A percentile compares a stretch with the other conserved stretches of the same genome.
These are phyloP conservation scores for Pteruthius melanotis DNA, from an alignment of 2,113 vertebrate genomes.

Conservation along the genomic window DNA sequence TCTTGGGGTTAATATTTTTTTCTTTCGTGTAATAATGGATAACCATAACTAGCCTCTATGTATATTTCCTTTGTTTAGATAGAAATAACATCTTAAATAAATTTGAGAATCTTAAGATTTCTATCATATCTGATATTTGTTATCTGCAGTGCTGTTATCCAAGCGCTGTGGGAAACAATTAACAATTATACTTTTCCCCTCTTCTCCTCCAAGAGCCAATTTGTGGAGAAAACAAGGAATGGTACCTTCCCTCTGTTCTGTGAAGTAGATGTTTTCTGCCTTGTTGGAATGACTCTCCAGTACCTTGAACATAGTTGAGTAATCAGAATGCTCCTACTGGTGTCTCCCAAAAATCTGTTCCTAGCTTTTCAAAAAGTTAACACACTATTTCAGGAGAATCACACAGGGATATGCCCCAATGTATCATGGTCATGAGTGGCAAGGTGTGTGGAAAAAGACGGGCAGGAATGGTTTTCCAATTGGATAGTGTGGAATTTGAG, in stretches of 20 bases:
- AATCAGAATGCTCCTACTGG: not conserved
- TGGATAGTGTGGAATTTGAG: no score
- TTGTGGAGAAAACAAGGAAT: not conserved
- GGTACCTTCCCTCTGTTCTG: not conserved
- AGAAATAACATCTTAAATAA: not conserved
- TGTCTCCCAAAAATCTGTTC: not conserved
- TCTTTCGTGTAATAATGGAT: not conserved
- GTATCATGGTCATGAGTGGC: not conserved
- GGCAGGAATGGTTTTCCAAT: not conserved
- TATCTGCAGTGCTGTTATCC: not conserved
- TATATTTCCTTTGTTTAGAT: not conserved
- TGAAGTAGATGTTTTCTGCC: not conserved
- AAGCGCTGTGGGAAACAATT: fast-evolving
- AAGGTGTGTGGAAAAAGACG: not conserved
- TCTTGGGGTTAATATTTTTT: not conserved
- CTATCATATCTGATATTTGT: not conserved
- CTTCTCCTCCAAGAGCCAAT: not conserved
- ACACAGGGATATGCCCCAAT: not conserved
- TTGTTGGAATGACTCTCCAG: not conserved
- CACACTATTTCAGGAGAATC: not conserved
- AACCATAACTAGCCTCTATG: not conserved
- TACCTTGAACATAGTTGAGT: not conserved
- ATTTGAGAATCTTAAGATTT: not conserved
- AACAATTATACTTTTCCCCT: not conserved
- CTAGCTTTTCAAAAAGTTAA: not conserved